Conservation (phyloP, 2,113 vertebrate genomes). For the Chiloscyllium plagiosum region DNA sequence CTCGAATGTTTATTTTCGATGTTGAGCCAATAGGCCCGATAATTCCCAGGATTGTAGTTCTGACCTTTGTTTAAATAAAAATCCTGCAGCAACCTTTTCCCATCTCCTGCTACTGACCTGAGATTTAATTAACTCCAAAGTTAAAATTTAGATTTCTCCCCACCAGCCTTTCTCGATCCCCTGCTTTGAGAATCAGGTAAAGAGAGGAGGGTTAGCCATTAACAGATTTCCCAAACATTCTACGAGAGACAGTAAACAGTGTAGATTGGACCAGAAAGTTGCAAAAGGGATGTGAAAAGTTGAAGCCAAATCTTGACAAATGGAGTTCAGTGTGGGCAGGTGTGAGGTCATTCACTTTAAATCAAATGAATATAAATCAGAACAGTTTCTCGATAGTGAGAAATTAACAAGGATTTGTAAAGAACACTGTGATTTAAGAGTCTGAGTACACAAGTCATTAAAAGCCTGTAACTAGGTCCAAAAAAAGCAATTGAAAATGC, state of each 20-base stretch:
- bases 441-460: neutral
- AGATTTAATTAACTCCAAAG: neutral
- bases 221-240: neutral
- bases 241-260: neutral
- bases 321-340: neutral
- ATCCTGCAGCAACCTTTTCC: conserved; percentile 6
- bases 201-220: no score
- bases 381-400: neutral
- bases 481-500: neutral
- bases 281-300: neutral
- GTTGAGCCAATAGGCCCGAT: neutral
- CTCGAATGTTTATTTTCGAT: conserved; percentile 24
- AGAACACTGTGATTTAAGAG: neutral
- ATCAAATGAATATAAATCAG: neutral
- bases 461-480: neutral
- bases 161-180: no score
- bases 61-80: conserved; percentile 8
- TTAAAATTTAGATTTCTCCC: neutral
- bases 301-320: neutral
- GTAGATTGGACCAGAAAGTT: neutral
- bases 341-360: neutral
- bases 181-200: no score
- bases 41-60: conserved; percentile 9
- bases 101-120: neutral
- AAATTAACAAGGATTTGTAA: neutral